phyloP scores from a whole-genome alignment of 2,888 invertebrate genomes.

The Allacma fusca region DNA sequence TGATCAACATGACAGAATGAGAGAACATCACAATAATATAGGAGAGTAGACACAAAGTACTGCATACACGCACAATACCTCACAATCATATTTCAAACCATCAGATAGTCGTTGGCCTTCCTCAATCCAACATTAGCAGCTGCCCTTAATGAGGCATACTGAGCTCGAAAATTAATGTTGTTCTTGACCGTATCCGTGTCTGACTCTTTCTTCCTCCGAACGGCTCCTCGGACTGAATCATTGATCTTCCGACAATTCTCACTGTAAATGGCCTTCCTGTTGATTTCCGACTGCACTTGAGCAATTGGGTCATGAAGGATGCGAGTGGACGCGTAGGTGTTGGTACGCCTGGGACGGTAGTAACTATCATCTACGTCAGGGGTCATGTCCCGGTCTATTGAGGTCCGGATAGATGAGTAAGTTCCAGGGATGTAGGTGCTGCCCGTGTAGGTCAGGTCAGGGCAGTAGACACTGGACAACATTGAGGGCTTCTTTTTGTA shows the following conservation, averaged over 20 bases:
- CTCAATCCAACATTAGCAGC: conserved; percentile 39
- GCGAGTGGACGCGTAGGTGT: not conserved
- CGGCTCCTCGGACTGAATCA: conserved; percentile 25
- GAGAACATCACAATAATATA: conserved; percentile 1
- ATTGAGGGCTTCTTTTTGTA: conserved; percentile 37
- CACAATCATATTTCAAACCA: conserved; percentile 22
- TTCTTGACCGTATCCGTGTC: conserved; percentile 41
- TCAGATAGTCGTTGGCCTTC: conserved; percentile 41
- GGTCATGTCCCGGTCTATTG: conserved; percentile 6
- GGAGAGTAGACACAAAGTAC: conserved; percentile 12
- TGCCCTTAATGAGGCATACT: conserved; percentile 29
- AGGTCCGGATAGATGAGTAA: not conserved
- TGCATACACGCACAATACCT: not conserved
- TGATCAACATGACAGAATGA: conserved; percentile 6
- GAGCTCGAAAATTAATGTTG: conserved; percentile 43
- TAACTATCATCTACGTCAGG: conserved; percentile 6
- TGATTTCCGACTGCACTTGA: conserved; percentile 42
- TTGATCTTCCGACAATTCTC: conserved; percentile 39
- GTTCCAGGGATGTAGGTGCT: not conserved
- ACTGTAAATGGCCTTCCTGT: conserved; percentile 37
- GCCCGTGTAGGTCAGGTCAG: conserved; percentile 38
- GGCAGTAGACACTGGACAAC: conserved; percentile 42
- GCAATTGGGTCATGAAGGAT: conserved; percentile 35
- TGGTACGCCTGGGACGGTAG: not conserved
- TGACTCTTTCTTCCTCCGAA: not conserved